Percentiles rank a stretch among this genome's conserved stretches.
Evolutionary conservation across 2,113 vertebrate species (phyloP).

Genomic region (Cephalopterus ornatus): DNA sequence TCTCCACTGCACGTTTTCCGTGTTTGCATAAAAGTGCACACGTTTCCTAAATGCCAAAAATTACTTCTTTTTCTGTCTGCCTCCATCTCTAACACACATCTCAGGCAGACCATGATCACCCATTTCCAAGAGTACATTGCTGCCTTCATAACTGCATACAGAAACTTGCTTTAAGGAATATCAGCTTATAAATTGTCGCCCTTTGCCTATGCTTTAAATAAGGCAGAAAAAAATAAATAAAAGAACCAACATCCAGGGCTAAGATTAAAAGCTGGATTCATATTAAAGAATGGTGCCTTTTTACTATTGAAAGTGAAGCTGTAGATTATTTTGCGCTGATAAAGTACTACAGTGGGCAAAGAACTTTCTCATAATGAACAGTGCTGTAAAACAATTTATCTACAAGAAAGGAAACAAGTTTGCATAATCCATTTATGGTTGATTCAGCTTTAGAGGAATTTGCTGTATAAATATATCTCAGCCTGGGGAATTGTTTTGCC

Average conservation of each 20-base stretch:
- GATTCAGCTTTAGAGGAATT: slow-evolving; percentile 49
- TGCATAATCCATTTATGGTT: slow-evolving; percentile 53
- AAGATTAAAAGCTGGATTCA: slow-evolving; percentile 48
- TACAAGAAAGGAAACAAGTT: slow-evolving; percentile 52
- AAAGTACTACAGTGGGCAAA: slow-evolving; percentile 30
- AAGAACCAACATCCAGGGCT: not conserved
- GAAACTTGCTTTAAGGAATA: not conserved
- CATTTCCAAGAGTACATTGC: not conserved
- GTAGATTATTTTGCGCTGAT: slow-evolving; percentile 54
- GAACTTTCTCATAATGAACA: slow-evolving; percentile 39
- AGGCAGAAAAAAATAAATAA: not conserved
- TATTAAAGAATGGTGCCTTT: slow-evolving; percentile 43
- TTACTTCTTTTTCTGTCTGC: not conserved
- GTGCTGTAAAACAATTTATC: slow-evolving; percentile 64
- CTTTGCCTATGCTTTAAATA: not conserved
- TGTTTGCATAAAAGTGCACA: not conserved
- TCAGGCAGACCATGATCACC: not conserved
- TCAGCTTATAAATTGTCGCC: not conserved
- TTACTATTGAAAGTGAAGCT: slow-evolving; percentile 6
- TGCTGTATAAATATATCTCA: slow-evolving; percentile 52
- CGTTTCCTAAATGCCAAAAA: not conserved
- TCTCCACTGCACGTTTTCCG: not conserved
- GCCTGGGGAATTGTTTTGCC: slow-evolving; percentile 33
- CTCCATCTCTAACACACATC: not conserved
- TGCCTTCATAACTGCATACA: not conserved